A percentile compares a stretch with the other conserved stretches of the same genome.
These are phyloP conservation scores for Trogon melanurus DNA, from an alignment of 2,113 vertebrate genomes.

Conservation along the genomic window DNA sequence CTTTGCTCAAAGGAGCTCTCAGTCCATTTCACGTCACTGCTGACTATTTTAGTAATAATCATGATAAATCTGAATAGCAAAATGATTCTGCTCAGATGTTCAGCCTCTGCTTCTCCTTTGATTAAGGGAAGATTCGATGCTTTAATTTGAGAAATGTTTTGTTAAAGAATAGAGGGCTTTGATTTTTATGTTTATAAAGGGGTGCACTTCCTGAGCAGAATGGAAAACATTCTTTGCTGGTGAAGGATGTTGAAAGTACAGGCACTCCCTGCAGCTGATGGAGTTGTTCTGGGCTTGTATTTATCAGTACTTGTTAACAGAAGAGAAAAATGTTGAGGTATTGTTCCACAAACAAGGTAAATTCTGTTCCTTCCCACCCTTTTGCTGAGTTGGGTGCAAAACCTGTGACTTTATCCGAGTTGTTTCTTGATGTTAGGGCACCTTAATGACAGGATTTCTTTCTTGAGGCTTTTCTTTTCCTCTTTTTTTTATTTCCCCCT, in stretches of 20 bases:
- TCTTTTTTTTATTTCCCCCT: not conserved
- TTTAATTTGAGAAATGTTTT: conserved; percentile 49
- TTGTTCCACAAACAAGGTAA: not conserved
- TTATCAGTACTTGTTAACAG: not conserved
- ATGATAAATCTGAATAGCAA: not conserved
- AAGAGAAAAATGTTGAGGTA: not conserved
- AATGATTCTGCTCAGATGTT: not conserved
- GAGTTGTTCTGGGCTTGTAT: not conserved
- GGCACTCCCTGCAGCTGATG: conserved; percentile 24
- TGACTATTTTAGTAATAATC: not conserved
- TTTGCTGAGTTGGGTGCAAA: not conserved
- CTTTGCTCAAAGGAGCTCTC: not conserved
- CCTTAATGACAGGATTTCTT: not conserved
- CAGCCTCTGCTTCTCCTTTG: not conserved
- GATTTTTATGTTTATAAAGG: not conserved
- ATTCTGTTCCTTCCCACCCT: not conserved
- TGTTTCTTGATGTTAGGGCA: not conserved
- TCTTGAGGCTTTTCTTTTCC: not conserved
- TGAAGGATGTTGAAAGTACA: conserved; percentile 28
- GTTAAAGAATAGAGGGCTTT: conserved; percentile 26
- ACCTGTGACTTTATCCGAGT: not conserved
- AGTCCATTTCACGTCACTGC: not conserved
- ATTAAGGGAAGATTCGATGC: conserved; percentile 48
- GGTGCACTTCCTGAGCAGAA: conserved; percentile 15
- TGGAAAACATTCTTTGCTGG: conserved; percentile 16